Evolutionary conservation across 2,113 vertebrate species (phyloP).

Genomic region (Triplophysa siluroides): DNA sequence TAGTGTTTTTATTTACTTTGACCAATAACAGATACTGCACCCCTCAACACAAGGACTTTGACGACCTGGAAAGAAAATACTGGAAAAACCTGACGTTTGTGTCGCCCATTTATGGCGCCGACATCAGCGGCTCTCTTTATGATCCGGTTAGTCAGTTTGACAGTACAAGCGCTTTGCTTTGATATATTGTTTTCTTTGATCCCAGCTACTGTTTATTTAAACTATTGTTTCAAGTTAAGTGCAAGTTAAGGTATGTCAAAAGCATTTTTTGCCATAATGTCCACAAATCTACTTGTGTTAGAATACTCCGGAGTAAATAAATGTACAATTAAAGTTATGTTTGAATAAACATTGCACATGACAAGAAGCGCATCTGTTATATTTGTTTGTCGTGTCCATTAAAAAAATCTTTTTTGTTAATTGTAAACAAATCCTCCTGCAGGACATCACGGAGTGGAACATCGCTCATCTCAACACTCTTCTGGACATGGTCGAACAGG

Average conservation of each 20-base stretch:
- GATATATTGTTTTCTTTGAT: too few relatives aligned
- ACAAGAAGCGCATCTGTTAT: too few relatives aligned
- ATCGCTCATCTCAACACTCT: conserved; percentile 91
- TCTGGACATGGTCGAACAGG: conserved; percentile 97
- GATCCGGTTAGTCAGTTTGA: conserved; percentile 83
- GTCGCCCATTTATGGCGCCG: conserved; percentile 94
- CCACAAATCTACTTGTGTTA: too few relatives aligned
- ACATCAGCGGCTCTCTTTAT: conserved; percentile 95
- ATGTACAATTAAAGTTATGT: too few relatives aligned
- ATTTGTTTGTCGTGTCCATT: background rate
- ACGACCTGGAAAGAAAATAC: conserved; percentile 96
- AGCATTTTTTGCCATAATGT: too few relatives aligned
- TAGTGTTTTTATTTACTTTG: background rate
- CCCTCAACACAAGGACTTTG: conserved; percentile 93
- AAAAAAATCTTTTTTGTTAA: background rate
- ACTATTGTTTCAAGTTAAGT: too few relatives aligned
- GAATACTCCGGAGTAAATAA: too few relatives aligned
- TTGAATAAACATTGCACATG: too few relatives aligned
- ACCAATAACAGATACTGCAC: conserved; percentile 85
- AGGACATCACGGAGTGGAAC: conserved; percentile 94
- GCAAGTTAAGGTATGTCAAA: too few relatives aligned
- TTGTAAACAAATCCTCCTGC: background rate
- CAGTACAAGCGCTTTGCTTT: too few relatives aligned
- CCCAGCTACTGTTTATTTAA: too few relatives aligned
- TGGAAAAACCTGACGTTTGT: conserved; percentile 98